Conservation (phyloP, 2,888 invertebrate genomes). For the Drosophila falleni region DNA sequence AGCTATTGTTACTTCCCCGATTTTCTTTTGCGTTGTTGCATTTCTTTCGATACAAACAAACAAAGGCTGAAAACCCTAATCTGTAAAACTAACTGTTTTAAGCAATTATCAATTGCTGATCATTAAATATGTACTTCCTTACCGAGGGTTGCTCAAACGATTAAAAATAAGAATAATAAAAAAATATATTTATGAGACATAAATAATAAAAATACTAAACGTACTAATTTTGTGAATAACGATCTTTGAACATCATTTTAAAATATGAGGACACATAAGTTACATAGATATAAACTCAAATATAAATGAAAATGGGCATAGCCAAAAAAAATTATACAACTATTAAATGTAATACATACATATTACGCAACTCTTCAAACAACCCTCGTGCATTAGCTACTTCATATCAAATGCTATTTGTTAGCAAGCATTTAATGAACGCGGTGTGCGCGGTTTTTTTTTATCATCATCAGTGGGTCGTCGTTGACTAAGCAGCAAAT, state of each 20-base stretch:
- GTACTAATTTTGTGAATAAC: too few relatives aligned
- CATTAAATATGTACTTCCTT: neutral
- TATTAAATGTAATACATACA: neutral
- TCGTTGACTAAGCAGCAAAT: slow-evolving; percentile 32
- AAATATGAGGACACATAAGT: too few relatives aligned
- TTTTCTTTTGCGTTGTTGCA: slow-evolving; percentile 36
- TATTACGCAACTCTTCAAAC: neutral
- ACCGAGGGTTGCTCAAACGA: slow-evolving; percentile 7
- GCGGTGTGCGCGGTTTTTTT: neutral
- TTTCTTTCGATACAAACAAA: slow-evolving; percentile 21
- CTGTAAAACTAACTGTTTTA: slow-evolving; percentile 23
- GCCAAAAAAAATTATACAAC: neutral
- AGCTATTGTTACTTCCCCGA: slow-evolving; percentile 11
- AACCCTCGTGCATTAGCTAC: slow-evolving; percentile 1
- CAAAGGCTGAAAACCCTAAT: slow-evolving; percentile 21
- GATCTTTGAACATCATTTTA: too few relatives aligned
- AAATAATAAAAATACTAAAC: too few relatives aligned
- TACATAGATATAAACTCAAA: too few relatives aligned
- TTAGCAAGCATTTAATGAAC: slow-evolving; percentile 8
- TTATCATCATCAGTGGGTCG: slow-evolving; percentile 24
- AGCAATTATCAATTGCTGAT: slow-evolving; percentile 3
- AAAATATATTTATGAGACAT: neutral
- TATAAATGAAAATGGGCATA: too few relatives aligned
- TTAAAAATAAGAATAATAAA: neutral
- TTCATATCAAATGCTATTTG: slow-evolving; percentile 7